These are phyloP conservation scores for Neodiprion lecontei DNA, from an alignment of 1,140 invertebrate genomes.

Conservation along the genomic window DNA sequence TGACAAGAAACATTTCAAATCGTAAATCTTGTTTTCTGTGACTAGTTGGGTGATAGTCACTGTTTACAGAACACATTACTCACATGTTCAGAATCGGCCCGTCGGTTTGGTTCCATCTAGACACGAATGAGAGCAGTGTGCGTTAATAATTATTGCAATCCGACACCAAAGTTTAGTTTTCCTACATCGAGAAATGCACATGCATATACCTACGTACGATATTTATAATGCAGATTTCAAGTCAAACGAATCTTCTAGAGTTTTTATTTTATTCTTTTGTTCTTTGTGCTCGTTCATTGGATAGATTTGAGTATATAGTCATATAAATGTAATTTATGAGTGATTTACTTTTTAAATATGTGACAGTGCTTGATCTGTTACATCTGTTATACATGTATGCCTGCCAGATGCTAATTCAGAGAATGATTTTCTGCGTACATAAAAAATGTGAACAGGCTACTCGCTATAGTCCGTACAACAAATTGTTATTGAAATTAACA, in stretches of 20 bases:
- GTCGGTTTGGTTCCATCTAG: conserved; percentile 80
- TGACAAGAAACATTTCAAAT: neutral
- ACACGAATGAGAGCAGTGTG: conserved; percentile 44
- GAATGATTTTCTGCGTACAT: too few species aligned
- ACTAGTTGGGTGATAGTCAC: neutral
- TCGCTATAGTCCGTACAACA: too few species aligned
- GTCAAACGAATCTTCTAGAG: neutral
- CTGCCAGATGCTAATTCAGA: too few species aligned
- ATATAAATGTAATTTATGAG: too few species aligned
- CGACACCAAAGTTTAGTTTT: neutral
- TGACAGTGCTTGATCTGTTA: too few species aligned
- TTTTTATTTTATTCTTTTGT: too few species aligned
- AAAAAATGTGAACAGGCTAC: too few species aligned
- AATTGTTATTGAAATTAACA: too few species aligned
- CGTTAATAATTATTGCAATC: conserved; percentile 34
- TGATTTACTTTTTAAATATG: too few species aligned
- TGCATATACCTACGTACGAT: neutral
- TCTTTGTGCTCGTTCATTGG: too few species aligned
- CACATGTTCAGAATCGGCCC: conserved; percentile 76
- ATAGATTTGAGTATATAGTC: too few species aligned
- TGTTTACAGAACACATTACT: conserved; percentile 60
- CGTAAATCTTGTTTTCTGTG: neutral
- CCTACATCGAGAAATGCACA: neutral
- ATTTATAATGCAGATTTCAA: conserved; percentile 4
- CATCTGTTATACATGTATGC: too few species aligned